These are phyloP conservation scores for Mus caroli DNA, from an alignment of 2,797 vertebrate genomes.

Conservation along the genomic window DNA sequence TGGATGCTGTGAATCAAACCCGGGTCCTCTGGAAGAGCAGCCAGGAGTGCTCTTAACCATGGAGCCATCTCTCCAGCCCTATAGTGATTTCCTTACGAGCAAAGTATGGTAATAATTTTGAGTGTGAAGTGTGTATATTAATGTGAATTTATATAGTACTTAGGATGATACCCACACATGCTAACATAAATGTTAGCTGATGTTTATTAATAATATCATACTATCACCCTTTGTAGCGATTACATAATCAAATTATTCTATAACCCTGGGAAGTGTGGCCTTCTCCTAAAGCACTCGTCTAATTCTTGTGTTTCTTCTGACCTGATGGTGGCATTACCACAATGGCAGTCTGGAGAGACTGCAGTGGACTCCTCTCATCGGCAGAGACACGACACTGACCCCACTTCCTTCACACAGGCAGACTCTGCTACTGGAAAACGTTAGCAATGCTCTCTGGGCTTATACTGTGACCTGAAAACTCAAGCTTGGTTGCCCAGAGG, in stretches of 20 bases:
- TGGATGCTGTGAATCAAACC: neutral
- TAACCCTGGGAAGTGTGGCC: neutral
- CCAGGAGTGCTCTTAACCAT: neutral
- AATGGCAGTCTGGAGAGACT: neutral
- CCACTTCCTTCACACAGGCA: neutral
- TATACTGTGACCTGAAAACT: neutral
- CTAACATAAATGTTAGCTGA: neutral
- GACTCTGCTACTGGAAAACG: neutral
- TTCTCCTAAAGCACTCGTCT: neutral
- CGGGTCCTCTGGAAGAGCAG: neutral
- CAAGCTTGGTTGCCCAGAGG: neutral
- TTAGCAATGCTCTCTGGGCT: neutral
- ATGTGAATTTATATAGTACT: neutral
- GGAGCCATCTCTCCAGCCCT: neutral
- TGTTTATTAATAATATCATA: too few species aligned
- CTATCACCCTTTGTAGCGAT: neutral
- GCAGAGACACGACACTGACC: neutral
- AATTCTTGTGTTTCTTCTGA: neutral
- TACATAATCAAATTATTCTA: neutral
- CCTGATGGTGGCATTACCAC: neutral
- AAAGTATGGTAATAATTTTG: neutral
- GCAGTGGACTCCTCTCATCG: neutral
- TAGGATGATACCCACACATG: neutral
- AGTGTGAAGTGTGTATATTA: neutral
- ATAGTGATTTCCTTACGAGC: neutral